Base-by-base conservation (phyloP, 2,113 vertebrate species). In the Neolamprologus modestus region DNA sequence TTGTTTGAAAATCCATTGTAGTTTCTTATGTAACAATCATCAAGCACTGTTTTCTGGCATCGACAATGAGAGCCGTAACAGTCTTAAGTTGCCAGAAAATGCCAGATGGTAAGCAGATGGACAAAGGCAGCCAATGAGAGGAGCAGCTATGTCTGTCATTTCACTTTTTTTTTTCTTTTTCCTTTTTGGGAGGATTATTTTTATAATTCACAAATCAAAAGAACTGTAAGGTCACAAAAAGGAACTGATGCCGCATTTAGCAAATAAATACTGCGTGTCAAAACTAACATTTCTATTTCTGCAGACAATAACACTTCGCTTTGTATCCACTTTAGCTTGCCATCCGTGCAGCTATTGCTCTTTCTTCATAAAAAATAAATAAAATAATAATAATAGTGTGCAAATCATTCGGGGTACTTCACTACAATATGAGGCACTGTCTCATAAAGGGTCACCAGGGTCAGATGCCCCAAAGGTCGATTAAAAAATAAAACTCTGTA, bases 401-500 rank as follows among this genome's bases (percentile, higher is more conserved):
- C 91, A 92, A 94, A 92, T 92, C 63, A 90, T 83, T 85, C 28
- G 61, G 85, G 84, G 52, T 91, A 87, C 90, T 93, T 91, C 88
- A 91, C 92, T 94, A 95, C 89, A 91, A 91, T 90, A 96, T 93
- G 94, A 96, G 95, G 95, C 96, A 96, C 94, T 93, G 94, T 95
- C 94, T 95, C 93, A 90, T 90, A 92, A 93, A 92, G 87, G 94
- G 88, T 86, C 94, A 93, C 91, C 82, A 73, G 84, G 85, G 90
- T 92, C 90, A 89, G 89, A 88, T 92, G 90, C 88, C 88, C 92
- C 85, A 91, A 92, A 87, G 4, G 54, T 90, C 82, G 78, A 90
- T 87, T 78, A 78, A 92, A 91, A 94, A 95, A 95, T 95, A 94
- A 94, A 93, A 95, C 90, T 92, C 93, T 94, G 84, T 93, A 92